phyloP scores from a whole-genome alignment of 2,113 vertebrate species.

The Chauna torquata region DNA sequence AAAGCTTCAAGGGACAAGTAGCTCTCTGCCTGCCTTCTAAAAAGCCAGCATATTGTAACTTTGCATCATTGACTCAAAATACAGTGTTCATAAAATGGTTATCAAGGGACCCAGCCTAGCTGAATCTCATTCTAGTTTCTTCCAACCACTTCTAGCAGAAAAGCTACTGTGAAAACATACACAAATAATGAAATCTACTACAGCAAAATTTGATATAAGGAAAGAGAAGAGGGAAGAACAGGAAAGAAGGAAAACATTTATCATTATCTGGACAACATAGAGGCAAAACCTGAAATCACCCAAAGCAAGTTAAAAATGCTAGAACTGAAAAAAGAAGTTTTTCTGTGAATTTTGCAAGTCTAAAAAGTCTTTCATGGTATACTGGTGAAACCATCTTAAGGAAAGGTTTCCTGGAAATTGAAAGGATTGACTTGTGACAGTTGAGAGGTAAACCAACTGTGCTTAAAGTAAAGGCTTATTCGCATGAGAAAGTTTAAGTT shows the following conservation, averaged over 20 bases:
- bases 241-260: neutral
- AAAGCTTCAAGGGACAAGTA: neutral
- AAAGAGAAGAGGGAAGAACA: neutral
- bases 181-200: neutral
- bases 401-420: neutral
- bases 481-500: neutral
- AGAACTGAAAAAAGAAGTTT: neutral
- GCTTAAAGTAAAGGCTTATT: neutral
- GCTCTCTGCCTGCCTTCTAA: neutral
- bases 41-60: neutral
- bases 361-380: neutral
- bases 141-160: neutral
- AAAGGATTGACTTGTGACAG: neutral
- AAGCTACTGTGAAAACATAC: neutral
- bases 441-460: neutral
- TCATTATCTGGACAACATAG: neutral
- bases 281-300: neutral
- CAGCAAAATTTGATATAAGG: neutral
- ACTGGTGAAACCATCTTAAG: neutral
- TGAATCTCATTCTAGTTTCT: neutral
- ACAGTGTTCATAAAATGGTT: neutral
- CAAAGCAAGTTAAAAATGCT: neutral
- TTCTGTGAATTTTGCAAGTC: neutral
- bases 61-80: neutral
- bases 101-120: neutral